Conservation (phyloP, 2,888 invertebrate species). For the Callosobruchus maculatus region DNA sequence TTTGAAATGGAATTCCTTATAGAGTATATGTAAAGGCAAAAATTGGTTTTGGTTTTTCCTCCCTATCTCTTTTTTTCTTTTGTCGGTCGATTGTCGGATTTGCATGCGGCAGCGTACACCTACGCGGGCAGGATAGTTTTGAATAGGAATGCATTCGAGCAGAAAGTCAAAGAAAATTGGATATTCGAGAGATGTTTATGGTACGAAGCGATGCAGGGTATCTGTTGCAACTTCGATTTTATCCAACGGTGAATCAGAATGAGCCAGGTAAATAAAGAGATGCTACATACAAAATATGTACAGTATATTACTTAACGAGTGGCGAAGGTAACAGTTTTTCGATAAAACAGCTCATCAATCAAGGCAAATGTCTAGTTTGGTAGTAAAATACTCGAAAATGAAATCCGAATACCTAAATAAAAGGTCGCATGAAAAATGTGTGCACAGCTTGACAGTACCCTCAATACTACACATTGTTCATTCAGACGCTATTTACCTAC, state of each 20-base stretch:
- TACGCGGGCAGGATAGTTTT: background rate
- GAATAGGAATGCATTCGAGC: background rate
- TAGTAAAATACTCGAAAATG: too few species aligned
- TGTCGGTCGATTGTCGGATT: background rate
- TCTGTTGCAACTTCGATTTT: background rate
- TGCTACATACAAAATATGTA: too few species aligned
- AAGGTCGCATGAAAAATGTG: too few species aligned
- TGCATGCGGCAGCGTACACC: background rate
- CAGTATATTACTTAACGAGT: too few species aligned
- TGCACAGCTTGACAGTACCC: too few species aligned
- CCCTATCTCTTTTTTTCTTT: background rate
- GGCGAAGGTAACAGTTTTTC: too few species aligned
- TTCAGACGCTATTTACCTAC: too few species aligned
- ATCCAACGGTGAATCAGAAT: background rate
- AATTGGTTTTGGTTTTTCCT: background rate
- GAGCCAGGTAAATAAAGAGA: background rate
- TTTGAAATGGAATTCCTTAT: conserved; percentile 16
- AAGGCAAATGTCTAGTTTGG: too few species aligned
- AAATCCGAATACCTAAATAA: too few species aligned
- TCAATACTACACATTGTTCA: too few species aligned
- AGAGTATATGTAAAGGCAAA: conserved; percentile 10
- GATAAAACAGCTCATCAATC: too few species aligned
- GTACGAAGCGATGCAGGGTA: background rate
- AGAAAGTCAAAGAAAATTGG: background rate
- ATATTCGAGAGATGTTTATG: background rate